Conservation (phyloP, 2,113 vertebrate genomes). For the Notothenia rossii region DNA sequence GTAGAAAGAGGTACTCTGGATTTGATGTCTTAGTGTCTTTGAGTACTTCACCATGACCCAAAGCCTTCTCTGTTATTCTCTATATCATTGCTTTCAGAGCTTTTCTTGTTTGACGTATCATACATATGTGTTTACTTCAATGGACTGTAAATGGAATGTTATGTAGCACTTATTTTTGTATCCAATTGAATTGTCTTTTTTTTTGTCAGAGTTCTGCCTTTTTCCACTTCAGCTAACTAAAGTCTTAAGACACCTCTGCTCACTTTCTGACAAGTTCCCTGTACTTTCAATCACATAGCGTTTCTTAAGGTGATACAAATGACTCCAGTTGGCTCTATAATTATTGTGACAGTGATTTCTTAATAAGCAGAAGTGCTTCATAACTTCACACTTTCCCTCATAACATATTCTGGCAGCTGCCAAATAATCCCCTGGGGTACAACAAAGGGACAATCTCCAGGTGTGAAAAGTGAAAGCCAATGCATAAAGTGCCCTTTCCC, state of each 20-base stretch:
- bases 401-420: too few species aligned
- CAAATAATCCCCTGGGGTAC: too few species aligned
- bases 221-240: neutral
- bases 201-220: neutral
- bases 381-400: too few species aligned
- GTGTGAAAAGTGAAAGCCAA: too few species aligned
- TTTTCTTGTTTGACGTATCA: neutral
- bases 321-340: neutral
- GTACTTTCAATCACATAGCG: neutral
- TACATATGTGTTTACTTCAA: too few species aligned
- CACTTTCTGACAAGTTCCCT: neutral
- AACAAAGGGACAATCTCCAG: too few species aligned
- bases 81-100: neutral
- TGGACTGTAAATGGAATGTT: neutral
- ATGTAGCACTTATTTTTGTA: too few species aligned
- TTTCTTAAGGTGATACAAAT: neutral
- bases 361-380: too few species aligned
- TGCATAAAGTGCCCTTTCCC: too few species aligned
- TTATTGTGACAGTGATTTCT: neutral
- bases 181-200: too few species aligned
- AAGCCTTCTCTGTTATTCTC: neutral
- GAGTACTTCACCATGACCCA: neutral
- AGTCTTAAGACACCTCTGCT: neutral
- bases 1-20: neutral
- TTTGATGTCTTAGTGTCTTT: neutral